phyloP scores from a whole-genome alignment of 2,113 vertebrate genomes.

The Perca fluviatilis region DNA sequence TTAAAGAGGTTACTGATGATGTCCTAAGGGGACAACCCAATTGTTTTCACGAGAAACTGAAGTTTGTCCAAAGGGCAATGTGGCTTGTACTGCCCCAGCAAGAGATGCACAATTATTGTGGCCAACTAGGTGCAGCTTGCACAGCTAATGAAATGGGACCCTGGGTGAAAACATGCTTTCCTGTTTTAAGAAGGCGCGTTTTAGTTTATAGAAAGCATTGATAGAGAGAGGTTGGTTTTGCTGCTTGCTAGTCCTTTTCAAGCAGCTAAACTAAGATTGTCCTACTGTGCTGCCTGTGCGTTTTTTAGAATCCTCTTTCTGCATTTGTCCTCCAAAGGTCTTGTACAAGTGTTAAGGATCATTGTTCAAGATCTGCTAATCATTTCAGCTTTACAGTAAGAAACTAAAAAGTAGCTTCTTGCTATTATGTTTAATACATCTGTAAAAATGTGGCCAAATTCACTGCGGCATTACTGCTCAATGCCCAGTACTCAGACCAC shows the following conservation, averaged over 20 bases:
- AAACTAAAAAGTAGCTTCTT: neutral
- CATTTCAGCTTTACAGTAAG: neutral
- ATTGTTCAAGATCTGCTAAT: neutral
- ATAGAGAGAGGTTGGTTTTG: neutral
- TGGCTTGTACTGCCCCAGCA: neutral
- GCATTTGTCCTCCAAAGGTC: neutral
- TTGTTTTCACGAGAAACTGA: neutral
- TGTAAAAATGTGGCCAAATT: slow-evolving; percentile 2
- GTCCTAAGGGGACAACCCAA: neutral
- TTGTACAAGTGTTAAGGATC: neutral
- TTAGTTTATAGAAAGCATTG: neutral
- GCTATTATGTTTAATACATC: neutral
- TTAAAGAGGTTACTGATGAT: neutral
- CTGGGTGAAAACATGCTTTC: neutral
- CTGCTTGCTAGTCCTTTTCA: neutral
- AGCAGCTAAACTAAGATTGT: neutral
- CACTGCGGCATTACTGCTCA: slow-evolving; percentile 20
- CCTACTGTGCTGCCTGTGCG: neutral
- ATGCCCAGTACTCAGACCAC: neutral
- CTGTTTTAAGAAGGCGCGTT: neutral
- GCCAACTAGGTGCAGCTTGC: neutral
- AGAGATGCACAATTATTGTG: neutral
- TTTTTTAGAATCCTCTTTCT: neutral
- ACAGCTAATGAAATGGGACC: neutral
- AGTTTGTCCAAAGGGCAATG: neutral